A percentile compares a stretch with the other conserved stretches of the same genome.
Evolutionary conservation across 2,113 vertebrate species (phyloP).

Genomic region (Lophura nycthemera): DNA sequence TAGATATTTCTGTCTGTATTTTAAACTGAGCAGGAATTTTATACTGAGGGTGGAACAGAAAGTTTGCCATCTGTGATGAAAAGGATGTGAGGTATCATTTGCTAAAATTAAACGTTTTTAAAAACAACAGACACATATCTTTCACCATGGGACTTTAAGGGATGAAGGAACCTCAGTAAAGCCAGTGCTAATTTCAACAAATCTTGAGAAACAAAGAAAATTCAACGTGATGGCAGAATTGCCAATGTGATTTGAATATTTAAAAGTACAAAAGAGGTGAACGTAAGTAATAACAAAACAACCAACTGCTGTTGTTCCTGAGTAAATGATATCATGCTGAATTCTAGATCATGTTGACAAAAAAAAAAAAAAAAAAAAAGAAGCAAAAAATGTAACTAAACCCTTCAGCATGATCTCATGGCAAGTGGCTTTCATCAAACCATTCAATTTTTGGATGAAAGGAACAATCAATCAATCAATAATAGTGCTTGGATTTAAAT

Average conservation of each 20-base stretch:
- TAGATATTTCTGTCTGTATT: slow-evolving; percentile 60
- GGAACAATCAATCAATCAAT: background rate
- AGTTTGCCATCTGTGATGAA: slow-evolving; percentile 71
- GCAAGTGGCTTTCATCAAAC: background rate
- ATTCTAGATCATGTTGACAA: background rate
- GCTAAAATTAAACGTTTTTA: slow-evolving; percentile 69
- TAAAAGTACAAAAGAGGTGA: background rate
- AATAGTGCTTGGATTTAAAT: background rate
- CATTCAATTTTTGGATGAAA: background rate
- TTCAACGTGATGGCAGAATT: background rate
- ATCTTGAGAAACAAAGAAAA: background rate
- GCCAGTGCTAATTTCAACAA: slow-evolving; percentile 22
- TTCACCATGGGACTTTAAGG: slow-evolving; percentile 15
- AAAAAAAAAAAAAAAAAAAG: background rate
- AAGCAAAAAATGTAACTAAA: background rate
- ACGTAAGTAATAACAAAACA: background rate
- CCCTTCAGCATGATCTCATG: background rate
- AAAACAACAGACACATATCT: slow-evolving; percentile 57
- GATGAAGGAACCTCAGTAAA: slow-evolving; percentile 33
- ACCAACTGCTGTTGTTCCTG: background rate
- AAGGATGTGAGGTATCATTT: slow-evolving; percentile 69
- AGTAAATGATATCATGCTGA: background rate
- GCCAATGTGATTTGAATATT: background rate
- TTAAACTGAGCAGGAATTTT: slow-evolving; percentile 59
- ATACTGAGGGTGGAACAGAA: slow-evolving; percentile 59